A percentile compares a stretch with the other conserved stretches of the same genome.
Conservation (phyloP, 2,797 vertebrate species). For the Apogon hyalosoma region DNA sequence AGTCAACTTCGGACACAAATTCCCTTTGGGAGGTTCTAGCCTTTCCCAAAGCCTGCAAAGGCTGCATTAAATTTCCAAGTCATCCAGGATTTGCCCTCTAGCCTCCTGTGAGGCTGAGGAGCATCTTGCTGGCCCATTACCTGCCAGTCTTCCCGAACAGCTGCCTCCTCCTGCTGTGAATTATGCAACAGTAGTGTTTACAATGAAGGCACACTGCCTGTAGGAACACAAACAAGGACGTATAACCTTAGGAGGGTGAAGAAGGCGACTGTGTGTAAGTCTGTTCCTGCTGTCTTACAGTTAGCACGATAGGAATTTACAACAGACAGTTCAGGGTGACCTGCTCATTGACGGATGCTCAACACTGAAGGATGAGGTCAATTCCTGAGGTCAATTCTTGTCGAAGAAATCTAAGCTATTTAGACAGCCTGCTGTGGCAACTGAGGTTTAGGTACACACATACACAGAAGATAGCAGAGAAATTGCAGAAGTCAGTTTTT, state of each 20-base stretch:
- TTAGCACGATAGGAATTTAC: constrained; percentile 35
- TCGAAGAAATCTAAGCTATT: constrained; percentile 32
- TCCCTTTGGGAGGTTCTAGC: constrained; percentile 28
- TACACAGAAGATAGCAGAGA: constrained; percentile 40
- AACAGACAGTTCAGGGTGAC: constrained; percentile 69
- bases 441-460: constrained; percentile 33
- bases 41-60: constrained; percentile 25
- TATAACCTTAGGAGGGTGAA: constrained; percentile 36
- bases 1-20: constrained; percentile 26
- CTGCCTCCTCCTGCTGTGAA: constrained; percentile 63
- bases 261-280: constrained; percentile 19
- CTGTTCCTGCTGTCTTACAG: constrained; percentile 38
- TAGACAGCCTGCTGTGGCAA: constrained; percentile 25
- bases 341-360: constrained; percentile 31
- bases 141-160: constrained; percentile 57
- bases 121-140: constrained; percentile 59
- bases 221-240: constrained; percentile 60
- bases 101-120: constrained; percentile 50
- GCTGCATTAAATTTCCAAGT: constrained; percentile 34
- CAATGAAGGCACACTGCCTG: constrained; percentile 42
- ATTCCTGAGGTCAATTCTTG: constrained; percentile 43
- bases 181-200: constrained; percentile 71
- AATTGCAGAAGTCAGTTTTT: constrained; percentile 46
- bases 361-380: constrained; percentile 21
- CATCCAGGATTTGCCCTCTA: constrained; percentile 60